Evolutionary conservation across 2,113 vertebrate genomes (phyloP).

Genomic region (Prochilodus magdalenae): DNA sequence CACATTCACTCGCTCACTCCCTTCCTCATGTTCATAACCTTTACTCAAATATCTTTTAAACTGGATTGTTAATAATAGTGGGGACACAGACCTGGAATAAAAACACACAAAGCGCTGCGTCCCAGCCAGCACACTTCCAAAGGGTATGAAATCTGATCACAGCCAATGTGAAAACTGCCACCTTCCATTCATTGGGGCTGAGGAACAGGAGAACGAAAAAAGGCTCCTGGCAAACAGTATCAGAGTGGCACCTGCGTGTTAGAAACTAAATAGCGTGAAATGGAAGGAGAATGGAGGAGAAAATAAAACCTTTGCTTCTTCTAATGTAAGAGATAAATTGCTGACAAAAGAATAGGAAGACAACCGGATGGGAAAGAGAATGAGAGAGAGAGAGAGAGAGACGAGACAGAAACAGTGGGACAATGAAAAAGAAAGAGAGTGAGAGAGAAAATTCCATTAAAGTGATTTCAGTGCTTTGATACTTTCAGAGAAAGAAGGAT

Average conservation of each 20-base stretch:
- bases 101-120: neutral
- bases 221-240: neutral
- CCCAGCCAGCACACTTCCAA: neutral
- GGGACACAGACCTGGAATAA: neutral
- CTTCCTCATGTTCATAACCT: neutral
- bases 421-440: neutral
- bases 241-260: neutral
- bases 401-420: neutral
- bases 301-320: neutral
- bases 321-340: neutral
- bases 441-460: too few relatives aligned
- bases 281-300: neutral
- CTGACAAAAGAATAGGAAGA: neutral
- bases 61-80: neutral
- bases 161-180: neutral
- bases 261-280: neutral
- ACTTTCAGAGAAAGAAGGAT: too few relatives aligned
- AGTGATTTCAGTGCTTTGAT: too few relatives aligned
- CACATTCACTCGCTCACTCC: neutral
- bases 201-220: neutral
- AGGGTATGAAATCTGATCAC: neutral
- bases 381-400: neutral
- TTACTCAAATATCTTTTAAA: neutral
- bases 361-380: neutral
- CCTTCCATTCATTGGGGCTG: neutral